Evolutionary conservation across 2,888 invertebrate genomes (phyloP).

Genomic region (Orthonychiurus folsomi): DNA sequence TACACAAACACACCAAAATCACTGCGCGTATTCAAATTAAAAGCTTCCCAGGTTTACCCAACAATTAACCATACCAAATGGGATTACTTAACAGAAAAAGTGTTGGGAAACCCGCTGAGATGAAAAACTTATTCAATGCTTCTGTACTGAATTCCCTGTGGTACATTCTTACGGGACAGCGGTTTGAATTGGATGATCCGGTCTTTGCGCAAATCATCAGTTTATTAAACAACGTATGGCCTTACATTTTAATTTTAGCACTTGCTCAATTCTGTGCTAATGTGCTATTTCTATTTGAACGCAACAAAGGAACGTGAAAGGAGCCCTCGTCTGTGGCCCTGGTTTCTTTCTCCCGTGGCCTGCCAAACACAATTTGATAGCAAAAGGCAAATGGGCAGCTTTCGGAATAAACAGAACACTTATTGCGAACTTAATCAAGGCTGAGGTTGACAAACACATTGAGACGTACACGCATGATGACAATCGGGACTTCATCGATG

Average conservation of each 20-base stretch:
- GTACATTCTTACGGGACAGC: slow-evolving; percentile 11
- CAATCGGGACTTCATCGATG: slow-evolving; percentile 25
- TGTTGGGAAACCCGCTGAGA: slow-evolving; percentile 19
- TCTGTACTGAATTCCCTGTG: slow-evolving; percentile 33
- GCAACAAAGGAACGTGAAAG: slow-evolving; percentile 4
- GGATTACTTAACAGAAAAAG: no score
- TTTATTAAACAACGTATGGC: slow-evolving; percentile 6
- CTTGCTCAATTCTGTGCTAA: no score
- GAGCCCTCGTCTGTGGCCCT: background rate
- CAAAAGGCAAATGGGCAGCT: slow-evolving; percentile 2
- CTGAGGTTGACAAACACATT: slow-evolving; percentile 23
- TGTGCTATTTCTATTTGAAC: no score
- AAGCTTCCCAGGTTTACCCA: no score
- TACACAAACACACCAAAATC: no score
- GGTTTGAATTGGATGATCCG: slow-evolving; percentile 32
- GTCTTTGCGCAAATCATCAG: slow-evolving; percentile 20
- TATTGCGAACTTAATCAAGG: slow-evolving; percentile 16
- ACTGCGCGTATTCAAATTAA: no score
- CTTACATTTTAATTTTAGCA: no score
- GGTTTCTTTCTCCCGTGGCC: slow-evolving; percentile 19
- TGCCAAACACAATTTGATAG: slow-evolving; percentile 20
- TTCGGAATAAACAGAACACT: background rate
- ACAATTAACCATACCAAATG: no score
- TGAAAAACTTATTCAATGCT: slow-evolving; percentile 28
- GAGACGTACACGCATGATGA: slow-evolving; percentile 18